These are phyloP conservation scores for Phorcus lineatus DNA, from an alignment of 2,888 invertebrate genomes.

Conservation along the genomic window DNA sequence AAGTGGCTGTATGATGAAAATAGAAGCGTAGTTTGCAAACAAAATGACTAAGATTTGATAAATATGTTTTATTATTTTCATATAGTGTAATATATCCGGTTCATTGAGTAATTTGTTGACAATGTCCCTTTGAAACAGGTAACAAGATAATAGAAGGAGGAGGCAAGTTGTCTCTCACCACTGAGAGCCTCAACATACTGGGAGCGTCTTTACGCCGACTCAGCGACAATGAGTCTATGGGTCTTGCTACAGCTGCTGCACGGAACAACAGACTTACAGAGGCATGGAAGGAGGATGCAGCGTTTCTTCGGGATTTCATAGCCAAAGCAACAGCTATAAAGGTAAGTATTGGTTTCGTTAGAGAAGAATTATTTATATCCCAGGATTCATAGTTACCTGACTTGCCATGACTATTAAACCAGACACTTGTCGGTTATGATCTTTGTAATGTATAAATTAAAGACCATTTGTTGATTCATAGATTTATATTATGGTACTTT, in stretches of 20 bases:
- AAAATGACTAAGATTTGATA: too few species aligned
- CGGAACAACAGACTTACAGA: constrained; percentile 30
- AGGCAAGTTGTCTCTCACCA: constrained; percentile 65
- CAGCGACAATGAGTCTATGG: constrained; percentile 39
- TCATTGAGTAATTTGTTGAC: not conserved
- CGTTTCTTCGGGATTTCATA: constrained; percentile 64
- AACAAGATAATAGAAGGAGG: constrained; percentile 63
- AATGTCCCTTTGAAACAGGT: constrained; percentile 48
- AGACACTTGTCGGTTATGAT: too few species aligned
- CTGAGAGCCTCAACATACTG: constrained; percentile 59
- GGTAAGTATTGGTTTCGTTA: constrained; percentile 40
- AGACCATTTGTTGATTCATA: too few species aligned
- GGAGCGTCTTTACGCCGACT: constrained; percentile 51
- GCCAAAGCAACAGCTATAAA: constrained; percentile 62
- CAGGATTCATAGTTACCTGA: too few species aligned
- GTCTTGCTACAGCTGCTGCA: not conserved
- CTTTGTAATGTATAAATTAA: too few species aligned
- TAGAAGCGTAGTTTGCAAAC: too few species aligned
- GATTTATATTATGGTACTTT: too few species aligned
- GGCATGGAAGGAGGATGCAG: constrained; percentile 48
- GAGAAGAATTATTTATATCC: too few species aligned
- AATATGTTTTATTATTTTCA: too few species aligned
- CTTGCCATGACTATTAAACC: too few species aligned
- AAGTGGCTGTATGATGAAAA: too few species aligned
- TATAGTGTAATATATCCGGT: too few species aligned